Conservation (phyloP, 2,113 vertebrate genomes). For the Xenopus borealis region DNA sequence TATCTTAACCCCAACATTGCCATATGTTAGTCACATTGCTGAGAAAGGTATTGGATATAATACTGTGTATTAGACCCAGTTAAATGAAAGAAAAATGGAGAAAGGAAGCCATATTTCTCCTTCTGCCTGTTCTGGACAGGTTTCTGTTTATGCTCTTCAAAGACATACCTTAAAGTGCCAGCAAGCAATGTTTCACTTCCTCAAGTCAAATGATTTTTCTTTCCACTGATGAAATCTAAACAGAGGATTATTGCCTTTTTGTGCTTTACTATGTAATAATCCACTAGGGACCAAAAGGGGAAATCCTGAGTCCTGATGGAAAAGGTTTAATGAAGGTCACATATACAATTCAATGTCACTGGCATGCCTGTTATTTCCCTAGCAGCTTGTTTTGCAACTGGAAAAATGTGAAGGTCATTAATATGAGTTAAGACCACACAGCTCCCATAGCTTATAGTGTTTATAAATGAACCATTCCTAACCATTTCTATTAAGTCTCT, state of each 20-base stretch:
- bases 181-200: slow-evolving; percentile 21
- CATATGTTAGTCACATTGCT: too few relatives aligned
- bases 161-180: not conserved
- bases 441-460: too few relatives aligned
- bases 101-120: slow-evolving; percentile 20
- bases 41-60: too few relatives aligned
- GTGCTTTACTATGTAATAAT: slow-evolving; percentile 24
- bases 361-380: slow-evolving; percentile 15
- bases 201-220: slow-evolving; percentile 27
- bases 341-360: not conserved
- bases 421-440: not conserved
- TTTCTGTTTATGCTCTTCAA: slow-evolving; percentile 39
- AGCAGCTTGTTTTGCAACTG: not conserved
- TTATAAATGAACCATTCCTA: too few relatives aligned
- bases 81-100: not conserved
- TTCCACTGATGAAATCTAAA: slow-evolving; percentile 33
- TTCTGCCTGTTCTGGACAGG: not conserved
- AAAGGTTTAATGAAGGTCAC: slow-evolving; percentile 20
- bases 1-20: too few relatives aligned
- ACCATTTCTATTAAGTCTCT: too few relatives aligned
- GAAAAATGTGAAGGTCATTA: not conserved
- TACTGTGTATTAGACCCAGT: not conserved
- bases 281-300: slow-evolving; percentile 30
- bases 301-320: slow-evolving; percentile 32
- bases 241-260: slow-evolving; percentile 19